phyloP scores from a whole-genome alignment of 2,113 vertebrate genomes.

The Macaca mulatta region DNA sequence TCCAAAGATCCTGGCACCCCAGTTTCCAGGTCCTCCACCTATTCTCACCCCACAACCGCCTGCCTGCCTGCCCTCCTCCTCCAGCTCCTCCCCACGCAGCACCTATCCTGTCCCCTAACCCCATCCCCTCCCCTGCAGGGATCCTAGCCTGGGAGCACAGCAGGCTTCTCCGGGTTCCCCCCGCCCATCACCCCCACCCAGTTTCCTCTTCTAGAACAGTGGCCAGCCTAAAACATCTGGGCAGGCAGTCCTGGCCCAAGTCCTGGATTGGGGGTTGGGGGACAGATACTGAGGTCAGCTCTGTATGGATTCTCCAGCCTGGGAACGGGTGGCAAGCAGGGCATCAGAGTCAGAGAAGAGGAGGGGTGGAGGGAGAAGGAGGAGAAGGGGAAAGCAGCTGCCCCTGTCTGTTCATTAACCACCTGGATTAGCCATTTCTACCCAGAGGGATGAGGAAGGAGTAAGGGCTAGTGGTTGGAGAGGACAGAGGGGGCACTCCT shows the following conservation, averaged over 20 bases:
- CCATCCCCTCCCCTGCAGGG: not conserved
- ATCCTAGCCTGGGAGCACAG: not conserved
- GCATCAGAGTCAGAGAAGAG: not conserved
- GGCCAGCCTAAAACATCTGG: constrained; percentile 82
- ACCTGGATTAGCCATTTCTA: constrained; percentile 81
- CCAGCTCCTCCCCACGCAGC: not conserved
- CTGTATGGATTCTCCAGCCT: constrained; percentile 39
- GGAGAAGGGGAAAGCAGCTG: constrained; percentile 8
- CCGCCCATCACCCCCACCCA: not conserved
- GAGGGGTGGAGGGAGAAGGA: not conserved
- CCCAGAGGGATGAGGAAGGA: constrained; percentile 66
- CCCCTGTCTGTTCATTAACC: constrained; percentile 80
- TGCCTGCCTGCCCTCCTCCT: not conserved
- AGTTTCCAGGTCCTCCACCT: not conserved
- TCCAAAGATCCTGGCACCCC: not conserved
- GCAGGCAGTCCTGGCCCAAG: constrained; percentile 67
- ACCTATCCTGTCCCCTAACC: not conserved
- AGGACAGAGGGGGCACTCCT: constrained; percentile 22
- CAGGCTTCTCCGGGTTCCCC: not conserved
- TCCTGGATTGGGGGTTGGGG: not conserved
- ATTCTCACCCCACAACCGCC: not conserved
- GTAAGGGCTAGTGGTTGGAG: not conserved
- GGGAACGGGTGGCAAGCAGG: not conserved
- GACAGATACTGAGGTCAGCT: constrained; percentile 49
- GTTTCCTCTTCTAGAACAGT: constrained; percentile 81